Evolutionary conservation across 2,797 vertebrate genomes (phyloP).

Genomic region (Darevskia nairensis): DNA sequence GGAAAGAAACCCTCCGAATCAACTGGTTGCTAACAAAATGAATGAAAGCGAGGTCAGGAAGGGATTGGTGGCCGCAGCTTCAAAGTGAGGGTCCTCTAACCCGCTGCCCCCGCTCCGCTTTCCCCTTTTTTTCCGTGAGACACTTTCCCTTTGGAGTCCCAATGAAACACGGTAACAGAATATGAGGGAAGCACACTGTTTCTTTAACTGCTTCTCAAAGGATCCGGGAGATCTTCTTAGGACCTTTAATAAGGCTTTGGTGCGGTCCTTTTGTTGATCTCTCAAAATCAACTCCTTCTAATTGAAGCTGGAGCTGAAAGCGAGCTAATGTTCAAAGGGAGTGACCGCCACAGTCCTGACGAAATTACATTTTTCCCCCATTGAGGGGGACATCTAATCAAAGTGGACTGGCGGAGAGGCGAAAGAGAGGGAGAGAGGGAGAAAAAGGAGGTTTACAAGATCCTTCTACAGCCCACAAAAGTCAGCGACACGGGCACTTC

Average conservation of each 20-base stretch:
- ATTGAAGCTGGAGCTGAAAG: slow-evolving; percentile 87
- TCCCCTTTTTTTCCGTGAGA: slow-evolving; percentile 61
- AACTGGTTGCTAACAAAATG: slow-evolving; percentile 61
- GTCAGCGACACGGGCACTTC: slow-evolving; percentile 83
- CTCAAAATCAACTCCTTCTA: slow-evolving; percentile 84
- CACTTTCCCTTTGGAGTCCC: slow-evolving; percentile 77
- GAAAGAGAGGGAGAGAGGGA: slow-evolving; percentile 46
- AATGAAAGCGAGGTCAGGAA: slow-evolving; percentile 63
- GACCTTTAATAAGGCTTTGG: slow-evolving; percentile 78
- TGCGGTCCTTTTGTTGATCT: slow-evolving; percentile 84
- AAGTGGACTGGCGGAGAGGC: slow-evolving; percentile 62
- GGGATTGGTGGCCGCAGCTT: slow-evolving; percentile 69
- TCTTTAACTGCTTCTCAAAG: slow-evolving; percentile 81
- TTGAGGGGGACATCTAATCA: slow-evolving; percentile 79
- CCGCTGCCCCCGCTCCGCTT: not conserved
- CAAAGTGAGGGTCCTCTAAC: slow-evolving; percentile 72
- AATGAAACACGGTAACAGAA: slow-evolving; percentile 82
- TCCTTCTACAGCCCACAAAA: slow-evolving; percentile 81
- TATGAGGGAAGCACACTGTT: slow-evolving; percentile 79
- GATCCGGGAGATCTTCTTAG: slow-evolving; percentile 74
- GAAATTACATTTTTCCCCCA: slow-evolving; percentile 77
- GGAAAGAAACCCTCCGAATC: slow-evolving; percentile 33
- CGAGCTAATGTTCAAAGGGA: slow-evolving; percentile 91
- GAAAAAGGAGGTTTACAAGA: slow-evolving; percentile 72
- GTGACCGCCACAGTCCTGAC: slow-evolving; percentile 77